Conservation (phyloP, 1,140 invertebrate genomes). For the Sitophilus oryzae region DNA sequence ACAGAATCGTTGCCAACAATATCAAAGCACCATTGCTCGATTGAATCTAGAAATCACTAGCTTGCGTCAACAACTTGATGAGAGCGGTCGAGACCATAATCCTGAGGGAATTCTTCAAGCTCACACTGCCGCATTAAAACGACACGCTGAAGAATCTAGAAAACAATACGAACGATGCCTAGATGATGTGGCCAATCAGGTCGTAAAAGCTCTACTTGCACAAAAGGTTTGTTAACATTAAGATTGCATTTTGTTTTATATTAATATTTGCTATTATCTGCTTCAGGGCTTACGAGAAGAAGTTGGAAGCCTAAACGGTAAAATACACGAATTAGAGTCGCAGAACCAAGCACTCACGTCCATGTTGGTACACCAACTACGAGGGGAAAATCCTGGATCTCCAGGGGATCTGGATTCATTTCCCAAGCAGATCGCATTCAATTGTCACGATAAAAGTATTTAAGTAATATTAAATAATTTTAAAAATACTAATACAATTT, state of each 20-base stretch:
- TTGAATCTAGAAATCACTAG: conserved; percentile 70
- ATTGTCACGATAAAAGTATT: conserved; percentile 19
- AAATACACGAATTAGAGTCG: conserved; percentile 61
- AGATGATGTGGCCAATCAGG: conserved; percentile 73
- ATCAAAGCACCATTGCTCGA: conserved; percentile 62
- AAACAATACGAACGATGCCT: conserved; percentile 70
- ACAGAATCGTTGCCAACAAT: conserved; percentile 67
- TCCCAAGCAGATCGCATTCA: conserved; percentile 26
- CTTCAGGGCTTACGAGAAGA: conserved; percentile 61
- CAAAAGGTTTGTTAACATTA: conserved; percentile 77
- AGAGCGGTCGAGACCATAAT: conserved; percentile 52
- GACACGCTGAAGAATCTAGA: conserved; percentile 57
- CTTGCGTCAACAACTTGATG: conserved; percentile 58
- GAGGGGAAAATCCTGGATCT: conserved; percentile 48
- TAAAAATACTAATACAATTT: background rate
- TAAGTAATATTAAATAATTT: no score
- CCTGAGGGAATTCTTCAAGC: conserved; percentile 51
- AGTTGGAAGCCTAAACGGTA: conserved; percentile 55
- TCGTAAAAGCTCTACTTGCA: conserved; percentile 71
- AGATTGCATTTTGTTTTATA: no score
- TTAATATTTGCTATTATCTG: background rate
- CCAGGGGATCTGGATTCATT: conserved; percentile 31
- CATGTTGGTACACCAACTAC: conserved; percentile 58
- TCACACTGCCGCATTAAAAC: conserved; percentile 43
- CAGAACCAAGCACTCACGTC: conserved; percentile 61